Percentiles rank a stretch among this genome's conserved stretches.
Conservation (phyloP, 2,797 vertebrate species). For the Cynodonichthys magdalenae region DNA sequence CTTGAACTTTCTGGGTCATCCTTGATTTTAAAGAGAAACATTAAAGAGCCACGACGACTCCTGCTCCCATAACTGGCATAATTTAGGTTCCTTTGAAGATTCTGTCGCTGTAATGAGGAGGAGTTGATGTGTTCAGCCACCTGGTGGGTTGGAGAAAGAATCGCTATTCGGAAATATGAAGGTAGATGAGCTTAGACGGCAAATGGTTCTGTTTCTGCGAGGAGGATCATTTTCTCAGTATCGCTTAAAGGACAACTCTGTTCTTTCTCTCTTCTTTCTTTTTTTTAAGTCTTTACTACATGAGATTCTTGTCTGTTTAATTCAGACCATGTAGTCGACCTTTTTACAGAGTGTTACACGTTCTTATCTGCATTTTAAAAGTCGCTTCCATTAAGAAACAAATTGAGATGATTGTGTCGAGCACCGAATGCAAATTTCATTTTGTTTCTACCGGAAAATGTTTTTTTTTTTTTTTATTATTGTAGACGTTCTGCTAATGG, state of each 20-base stretch:
- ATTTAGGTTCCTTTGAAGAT: background rate
- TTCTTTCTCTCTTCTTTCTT: too few relatives aligned
- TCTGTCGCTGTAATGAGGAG: background rate
- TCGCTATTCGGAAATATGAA: background rate
- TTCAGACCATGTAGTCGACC: slow-evolving; percentile 32
- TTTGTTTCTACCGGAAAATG: slow-evolving; percentile 14
- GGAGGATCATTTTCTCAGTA: too few relatives aligned
- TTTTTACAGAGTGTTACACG: slow-evolving; percentile 29
- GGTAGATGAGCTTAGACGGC: too few relatives aligned
- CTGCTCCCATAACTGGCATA: background rate
- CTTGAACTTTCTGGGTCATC: background rate
- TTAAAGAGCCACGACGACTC: background rate
- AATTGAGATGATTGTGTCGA: slow-evolving; percentile 13
- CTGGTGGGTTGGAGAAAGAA: background rate
- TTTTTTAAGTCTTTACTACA: too few relatives aligned
- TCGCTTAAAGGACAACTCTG: too few relatives aligned
- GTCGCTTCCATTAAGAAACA: slow-evolving; percentile 21
- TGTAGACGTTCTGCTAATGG: background rate
- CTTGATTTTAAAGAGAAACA: slow-evolving; percentile 1
- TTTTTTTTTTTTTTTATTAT: slow-evolving; percentile 6
- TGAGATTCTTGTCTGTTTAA: slow-evolving; percentile 31
- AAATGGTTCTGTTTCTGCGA: too few relatives aligned
- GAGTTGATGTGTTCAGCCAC: background rate
- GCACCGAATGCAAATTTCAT: slow-evolving; percentile 4
- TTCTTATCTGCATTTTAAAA: slow-evolving; percentile 36